Percentiles rank a stretch among this genome's conserved stretches.
Conservation (phyloP, 2,113 vertebrate genomes). For the Mormoops blainvillei region DNA sequence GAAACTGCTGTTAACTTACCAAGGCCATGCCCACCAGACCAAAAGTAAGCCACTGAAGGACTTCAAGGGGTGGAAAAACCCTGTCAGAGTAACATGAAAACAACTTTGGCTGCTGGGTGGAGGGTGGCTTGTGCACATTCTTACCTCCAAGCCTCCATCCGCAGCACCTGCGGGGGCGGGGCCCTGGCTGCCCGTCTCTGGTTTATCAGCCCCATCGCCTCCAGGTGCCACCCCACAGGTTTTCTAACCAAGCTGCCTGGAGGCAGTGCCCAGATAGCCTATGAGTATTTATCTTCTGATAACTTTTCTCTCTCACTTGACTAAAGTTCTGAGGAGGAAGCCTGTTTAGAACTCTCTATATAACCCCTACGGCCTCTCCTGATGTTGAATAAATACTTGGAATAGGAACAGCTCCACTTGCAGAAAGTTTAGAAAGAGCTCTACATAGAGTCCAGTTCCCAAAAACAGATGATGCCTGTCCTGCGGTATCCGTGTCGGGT, state of each 20-base stretch:
- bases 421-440: background rate
- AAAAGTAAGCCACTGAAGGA: background rate
- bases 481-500: background rate
- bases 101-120: fast-evolving
- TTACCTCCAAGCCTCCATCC: background rate
- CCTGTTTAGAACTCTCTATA: background rate
- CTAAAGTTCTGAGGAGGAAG: background rate
- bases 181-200: background rate
- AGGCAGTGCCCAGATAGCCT: background rate
- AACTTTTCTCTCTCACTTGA: background rate
- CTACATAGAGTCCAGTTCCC: background rate
- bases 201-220: background rate
- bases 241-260: fast-evolving
- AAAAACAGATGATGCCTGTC: background rate
- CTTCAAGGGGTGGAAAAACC: no score
- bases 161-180: fast-evolving
- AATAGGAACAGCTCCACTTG: background rate
- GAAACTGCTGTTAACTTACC: background rate
- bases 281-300: fast-evolving
- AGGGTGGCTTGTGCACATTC: fast-evolving
- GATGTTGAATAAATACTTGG: background rate
- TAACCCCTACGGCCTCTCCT: background rate
- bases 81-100: background rate
- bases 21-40: background rate
- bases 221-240: fast-evolving